Base-by-base conservation (phyloP, 2,113 vertebrate genomes). In the Gallinago paraguaiae region DNA sequence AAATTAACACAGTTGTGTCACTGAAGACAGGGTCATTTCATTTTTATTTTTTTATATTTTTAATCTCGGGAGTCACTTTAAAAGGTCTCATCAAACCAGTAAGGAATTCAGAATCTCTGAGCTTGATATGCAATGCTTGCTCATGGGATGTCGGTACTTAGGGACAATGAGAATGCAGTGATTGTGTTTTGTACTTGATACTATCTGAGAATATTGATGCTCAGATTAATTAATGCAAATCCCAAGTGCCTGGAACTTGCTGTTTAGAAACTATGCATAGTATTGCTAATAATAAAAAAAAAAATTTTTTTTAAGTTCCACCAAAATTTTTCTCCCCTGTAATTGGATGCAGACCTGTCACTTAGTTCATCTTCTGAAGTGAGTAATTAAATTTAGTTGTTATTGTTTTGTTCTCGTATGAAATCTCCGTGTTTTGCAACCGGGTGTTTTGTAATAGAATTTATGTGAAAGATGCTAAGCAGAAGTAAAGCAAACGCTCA, bases 361-460 rank as follows among this genome's bases (percentile, higher is more conserved):
- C 69, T 96, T 86, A 78, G 7, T 94, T 94, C 6, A 39, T 95
- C 50, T 93, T 87, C 54, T 77, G 71, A 82, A 91, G 33, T 57
- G 25, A 78, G 28, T 71, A 91, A 92, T 94, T 84, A 68, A 81
- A 56, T 90, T 50, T 78, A 60, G 76, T 70, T 94, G 54, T 75
- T 86, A 81, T 51, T 96, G 71, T 81, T 90, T 59, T 17, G 5
- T 92, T 88, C 76, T 78, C 61, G 16, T 93, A 9, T 67, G 93
- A 93, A 92, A 96, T 70, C 54, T 74, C 76, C 45, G 39, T 83
- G 57, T 96, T 96, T 95, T 95, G 92, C 86, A 97, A 85, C 63
- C 3, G 12, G 3, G 50, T 46, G 81, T 96, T 95, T 94, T 96
- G 91, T 95, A 91, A 94, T 8, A 70, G 91, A 65, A 82, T 92